Conservation (phyloP, 2,797 vertebrate genomes). For the Pseudotriccus pelzelni region DNA sequence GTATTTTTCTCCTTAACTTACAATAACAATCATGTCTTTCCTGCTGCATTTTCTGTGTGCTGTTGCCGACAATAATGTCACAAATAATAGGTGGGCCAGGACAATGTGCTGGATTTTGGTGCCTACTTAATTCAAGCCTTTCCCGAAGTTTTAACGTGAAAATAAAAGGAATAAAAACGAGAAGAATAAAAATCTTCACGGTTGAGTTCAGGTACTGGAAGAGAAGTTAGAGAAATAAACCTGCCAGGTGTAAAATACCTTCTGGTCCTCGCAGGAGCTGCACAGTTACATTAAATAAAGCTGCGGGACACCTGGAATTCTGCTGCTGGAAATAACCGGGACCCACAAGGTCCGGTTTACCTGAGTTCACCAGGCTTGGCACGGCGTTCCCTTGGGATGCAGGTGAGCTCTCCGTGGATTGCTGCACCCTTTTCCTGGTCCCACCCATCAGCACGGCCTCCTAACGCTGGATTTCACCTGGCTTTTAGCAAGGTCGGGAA, state of each 20-base stretch:
- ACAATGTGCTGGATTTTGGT: background rate
- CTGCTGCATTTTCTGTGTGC: background rate
- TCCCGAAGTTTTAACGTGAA: background rate
- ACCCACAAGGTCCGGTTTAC: background rate
- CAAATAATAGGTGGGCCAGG: background rate
- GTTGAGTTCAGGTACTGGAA: background rate
- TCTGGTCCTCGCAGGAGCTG: background rate
- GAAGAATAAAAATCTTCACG: background rate
- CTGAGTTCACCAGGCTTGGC: background rate
- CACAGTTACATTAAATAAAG: background rate
- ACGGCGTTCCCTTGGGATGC: fast-evolving
- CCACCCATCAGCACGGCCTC: fast-evolving
- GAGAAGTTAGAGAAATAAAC: conserved; percentile 6
- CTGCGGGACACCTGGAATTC: fast-evolving
- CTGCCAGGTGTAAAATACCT: background rate
- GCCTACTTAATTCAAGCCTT: background rate
- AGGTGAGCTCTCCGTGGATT: background rate
- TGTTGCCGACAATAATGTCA: background rate
- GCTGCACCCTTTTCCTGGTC: background rate
- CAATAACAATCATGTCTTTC: conserved; percentile 9
- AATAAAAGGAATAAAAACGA: background rate
- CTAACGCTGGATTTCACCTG: fast-evolving
- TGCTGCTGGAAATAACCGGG: background rate
- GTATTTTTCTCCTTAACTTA: background rate
- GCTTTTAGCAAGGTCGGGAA: background rate